Evolutionary conservation across 2,888 invertebrate species (phyloP).

Genomic region (Colletes collaris): DNA sequence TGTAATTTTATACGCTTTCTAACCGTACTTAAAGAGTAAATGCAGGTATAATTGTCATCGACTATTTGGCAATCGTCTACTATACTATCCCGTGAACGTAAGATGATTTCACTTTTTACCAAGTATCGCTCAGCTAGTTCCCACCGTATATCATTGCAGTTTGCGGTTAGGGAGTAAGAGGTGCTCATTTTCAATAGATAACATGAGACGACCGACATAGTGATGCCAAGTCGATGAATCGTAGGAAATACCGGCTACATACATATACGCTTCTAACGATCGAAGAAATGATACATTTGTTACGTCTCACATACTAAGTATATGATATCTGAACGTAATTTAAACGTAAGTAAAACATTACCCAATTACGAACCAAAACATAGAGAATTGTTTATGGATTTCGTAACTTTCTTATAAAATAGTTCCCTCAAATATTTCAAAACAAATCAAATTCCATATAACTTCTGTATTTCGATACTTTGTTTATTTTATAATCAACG

Average conservation of each 20-base stretch:
- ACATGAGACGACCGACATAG: conserved; percentile 27
- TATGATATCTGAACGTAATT: background rate
- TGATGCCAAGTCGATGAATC: conserved; percentile 27
- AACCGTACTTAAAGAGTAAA: conserved; percentile 55
- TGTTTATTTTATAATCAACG: too few species aligned
- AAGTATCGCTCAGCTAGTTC: conserved; percentile 13
- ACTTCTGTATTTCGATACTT: too few species aligned
- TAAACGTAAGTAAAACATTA: conserved; percentile 22
- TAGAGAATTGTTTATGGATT: conserved; percentile 4
- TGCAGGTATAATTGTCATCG: conserved; percentile 40
- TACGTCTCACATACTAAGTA: background rate
- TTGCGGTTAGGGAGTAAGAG: conserved; percentile 8
- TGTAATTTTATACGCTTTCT: conserved; percentile 78
- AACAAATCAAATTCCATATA: background rate
- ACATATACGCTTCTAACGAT: too few species aligned
- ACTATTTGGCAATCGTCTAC: conserved; percentile 22
- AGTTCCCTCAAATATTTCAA: background rate
- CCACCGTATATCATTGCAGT: conserved; percentile 2
- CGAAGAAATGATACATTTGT: conserved; percentile 10
- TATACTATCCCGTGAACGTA: background rate
- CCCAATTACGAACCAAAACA: background rate
- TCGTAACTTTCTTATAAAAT: background rate
- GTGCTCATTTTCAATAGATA: conserved; percentile 21
- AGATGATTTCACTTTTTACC: conserved; percentile 31
- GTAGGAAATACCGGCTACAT: background rate